These are phyloP conservation scores for Coregonus clupeaformis DNA, from an alignment of 2,113 vertebrate species.

Conservation along the genomic window DNA sequence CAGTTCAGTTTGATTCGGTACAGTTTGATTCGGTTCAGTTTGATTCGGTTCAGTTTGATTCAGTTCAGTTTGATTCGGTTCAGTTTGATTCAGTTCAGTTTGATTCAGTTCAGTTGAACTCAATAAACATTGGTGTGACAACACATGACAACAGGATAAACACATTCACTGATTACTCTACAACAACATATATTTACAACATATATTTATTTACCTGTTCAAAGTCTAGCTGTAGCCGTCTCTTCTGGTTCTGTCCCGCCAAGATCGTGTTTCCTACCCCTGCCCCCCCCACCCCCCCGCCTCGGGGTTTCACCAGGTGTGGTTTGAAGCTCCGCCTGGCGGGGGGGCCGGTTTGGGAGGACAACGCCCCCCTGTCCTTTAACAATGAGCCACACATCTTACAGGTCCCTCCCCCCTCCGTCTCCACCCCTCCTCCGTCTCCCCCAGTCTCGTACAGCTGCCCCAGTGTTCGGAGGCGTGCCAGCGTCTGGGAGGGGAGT, in stretches of 20 bases:
- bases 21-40: too few species aligned
- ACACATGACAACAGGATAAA: too few species aligned
- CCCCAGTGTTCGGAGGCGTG: constrained; percentile 75
- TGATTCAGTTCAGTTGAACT: too few species aligned
- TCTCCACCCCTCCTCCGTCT: constrained; percentile 43
- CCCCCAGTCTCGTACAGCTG: constrained; percentile 54
- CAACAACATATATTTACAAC: too few species aligned
- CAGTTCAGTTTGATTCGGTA: too few species aligned
- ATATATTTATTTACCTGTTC: constrained; percentile 46
- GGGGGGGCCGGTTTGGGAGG: constrained; percentile 26
- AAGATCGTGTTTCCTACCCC: not conserved
- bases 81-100: too few species aligned
- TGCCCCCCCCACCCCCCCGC: not conserved
- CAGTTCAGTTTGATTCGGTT: too few species aligned
- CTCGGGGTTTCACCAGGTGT: constrained; percentile 48
- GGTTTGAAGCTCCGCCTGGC: constrained; percentile 51
- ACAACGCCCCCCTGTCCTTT: constrained; percentile 52
- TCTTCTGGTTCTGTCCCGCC: constrained; percentile 61
- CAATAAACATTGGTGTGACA: too few species aligned
- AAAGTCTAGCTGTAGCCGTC: constrained; percentile 84
- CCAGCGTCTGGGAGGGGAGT: constrained; percentile 81
- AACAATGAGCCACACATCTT: constrained; percentile 78
- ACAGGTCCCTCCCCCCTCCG: constrained; percentile 59
- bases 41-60: too few species aligned
- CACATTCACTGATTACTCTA: too few species aligned